Evolutionary conservation across 2,888 invertebrate species (phyloP).

Genomic region (Parnassius orleans): DNA sequence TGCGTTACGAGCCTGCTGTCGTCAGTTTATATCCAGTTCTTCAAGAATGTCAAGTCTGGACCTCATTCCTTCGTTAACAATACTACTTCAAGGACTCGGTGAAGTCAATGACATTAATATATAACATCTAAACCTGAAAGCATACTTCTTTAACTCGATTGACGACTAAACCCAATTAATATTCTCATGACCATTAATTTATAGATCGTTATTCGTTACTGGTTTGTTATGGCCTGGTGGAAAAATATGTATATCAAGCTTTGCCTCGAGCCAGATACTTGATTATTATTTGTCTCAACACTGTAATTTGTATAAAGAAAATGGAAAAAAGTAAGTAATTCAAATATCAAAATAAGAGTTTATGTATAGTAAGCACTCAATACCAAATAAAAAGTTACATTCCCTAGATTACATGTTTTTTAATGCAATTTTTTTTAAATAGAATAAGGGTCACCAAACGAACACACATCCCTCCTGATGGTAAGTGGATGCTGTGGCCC

Average conservation of each 20-base stretch:
- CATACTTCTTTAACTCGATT: conserved; percentile 19
- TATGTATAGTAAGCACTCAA: no score
- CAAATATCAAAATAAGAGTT: no score
- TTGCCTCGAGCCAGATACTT: neutral
- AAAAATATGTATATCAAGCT: neutral
- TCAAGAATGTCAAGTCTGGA: conserved; percentile 71
- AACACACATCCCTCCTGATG: no score
- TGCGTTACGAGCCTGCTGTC: conserved; percentile 57
- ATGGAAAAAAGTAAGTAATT: no score
- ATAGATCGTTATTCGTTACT: conserved; percentile 15
- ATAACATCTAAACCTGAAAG: conserved; percentile 35
- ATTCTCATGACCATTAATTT: conserved; percentile 18
- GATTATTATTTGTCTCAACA: no score
- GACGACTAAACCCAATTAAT: conserved; percentile 24
- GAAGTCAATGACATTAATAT: conserved; percentile 57
- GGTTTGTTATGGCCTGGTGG: conserved; percentile 6
- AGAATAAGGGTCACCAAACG: no score
- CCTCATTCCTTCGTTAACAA: conserved; percentile 71
- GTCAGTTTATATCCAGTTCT: conserved; percentile 75
- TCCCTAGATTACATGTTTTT: no score
- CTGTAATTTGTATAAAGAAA: no score
- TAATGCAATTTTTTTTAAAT: no score
- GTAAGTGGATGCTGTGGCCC: no score
- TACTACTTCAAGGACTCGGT: conserved; percentile 55
- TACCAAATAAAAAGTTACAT: no score